Base-by-base conservation (phyloP, 2,797 vertebrate genomes). In the Anguilla megastoma region DNA sequence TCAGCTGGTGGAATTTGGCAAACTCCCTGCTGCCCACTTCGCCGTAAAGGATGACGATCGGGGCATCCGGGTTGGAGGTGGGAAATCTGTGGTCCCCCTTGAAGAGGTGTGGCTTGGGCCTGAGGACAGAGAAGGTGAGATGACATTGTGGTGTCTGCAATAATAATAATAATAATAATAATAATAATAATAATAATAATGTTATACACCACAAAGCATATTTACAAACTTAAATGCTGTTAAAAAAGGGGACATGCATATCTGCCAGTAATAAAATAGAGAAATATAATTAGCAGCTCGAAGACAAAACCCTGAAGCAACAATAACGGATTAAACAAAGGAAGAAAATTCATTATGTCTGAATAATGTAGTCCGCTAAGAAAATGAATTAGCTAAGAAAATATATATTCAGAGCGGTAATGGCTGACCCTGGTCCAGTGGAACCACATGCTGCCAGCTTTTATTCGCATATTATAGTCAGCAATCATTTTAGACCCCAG, bases 11-110 rank as follows among this genome's bases (percentile, higher is more conserved):
- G 87, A 97, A 94, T 24, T 18, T 93, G 89, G 96, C 95, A 94
- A 99, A 99, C 56, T 96, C 95, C 86, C 94, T 89, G 82, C 91
- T 96, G 86, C 99, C 98, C 58, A 99, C 93, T 93, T 99, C 96
- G 7, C 96, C 97, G 0, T 99, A 99, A 48, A 99, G 95, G 86
- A 99, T 97, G 91, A 98, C 96, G 0, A 98, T 93, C 0, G 98
- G 97, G 36, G 94, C 95, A 0, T 97, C 97, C 0, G 96, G 94
- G 92, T 95, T 96, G 30, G 97, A 95, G 0, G 94, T 95, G 0
- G 96, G 95, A 87, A 98, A 98, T 92, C 92, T 97, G 95, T 99
- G 99, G 92, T 99, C 99, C 0, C 97, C 98, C 96, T 97, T 99
- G 92, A 99, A 99, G 71, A 99, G 91, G 91, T 97, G 97, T 0